Evolutionary conservation across 1,140 invertebrate genomes (phyloP).

Genomic region (Halictus rubicundus): DNA sequence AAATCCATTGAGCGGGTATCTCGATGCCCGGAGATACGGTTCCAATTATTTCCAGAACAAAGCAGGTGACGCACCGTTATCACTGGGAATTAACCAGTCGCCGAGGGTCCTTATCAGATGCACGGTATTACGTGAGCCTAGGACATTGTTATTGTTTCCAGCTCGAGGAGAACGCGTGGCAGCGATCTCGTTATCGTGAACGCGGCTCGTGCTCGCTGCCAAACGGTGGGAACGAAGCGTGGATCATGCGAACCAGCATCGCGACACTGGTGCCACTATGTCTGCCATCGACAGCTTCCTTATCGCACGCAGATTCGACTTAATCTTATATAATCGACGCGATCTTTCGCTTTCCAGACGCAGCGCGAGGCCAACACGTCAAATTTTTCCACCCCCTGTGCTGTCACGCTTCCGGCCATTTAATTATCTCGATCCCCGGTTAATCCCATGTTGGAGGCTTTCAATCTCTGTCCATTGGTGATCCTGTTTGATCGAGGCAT

Average conservation of each 20-base stretch:
- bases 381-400: too few relatives aligned
- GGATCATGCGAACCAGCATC: background rate
- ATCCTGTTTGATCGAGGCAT: too few relatives aligned
- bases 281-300: background rate
- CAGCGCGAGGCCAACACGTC: too few relatives aligned
- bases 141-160: background rate
- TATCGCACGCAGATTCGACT: background rate
- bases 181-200: background rate
- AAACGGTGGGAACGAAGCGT: background rate
- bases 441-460: too few relatives aligned
- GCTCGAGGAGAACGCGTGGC: background rate
- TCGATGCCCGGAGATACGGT: background rate
- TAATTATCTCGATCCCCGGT: background rate
- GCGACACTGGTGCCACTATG: constrained; percentile 18
- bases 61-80: constrained; percentile 3
- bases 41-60: constrained; percentile 8
- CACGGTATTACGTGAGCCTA: constrained; percentile 7
- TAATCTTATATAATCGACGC: constrained; percentile 11
- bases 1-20: background rate
- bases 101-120: constrained; percentile 1
- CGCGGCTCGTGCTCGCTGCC: background rate
- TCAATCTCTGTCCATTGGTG: too few relatives aligned
- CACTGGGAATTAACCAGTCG: background rate
- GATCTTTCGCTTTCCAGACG: background rate
- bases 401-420: background rate